Evolutionary conservation across 2,888 invertebrate species (phyloP), one percentile per base, ranked within the genome.

Genomic region (Caenorhabditis becei): DNA sequence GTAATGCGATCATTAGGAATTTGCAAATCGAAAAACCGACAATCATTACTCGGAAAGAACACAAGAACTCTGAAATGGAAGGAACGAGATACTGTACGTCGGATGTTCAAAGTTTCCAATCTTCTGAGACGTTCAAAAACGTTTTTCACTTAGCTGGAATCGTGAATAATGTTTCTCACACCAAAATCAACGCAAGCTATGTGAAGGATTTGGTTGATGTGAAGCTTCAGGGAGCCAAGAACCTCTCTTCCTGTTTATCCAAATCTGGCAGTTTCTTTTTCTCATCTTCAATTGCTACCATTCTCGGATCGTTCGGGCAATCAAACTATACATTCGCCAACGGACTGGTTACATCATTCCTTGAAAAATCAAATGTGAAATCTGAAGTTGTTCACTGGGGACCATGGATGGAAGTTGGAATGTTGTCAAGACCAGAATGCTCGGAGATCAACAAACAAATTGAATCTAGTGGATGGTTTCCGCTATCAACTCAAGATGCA

Each of bases 271-370:
- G 56, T n/a, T 70, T 74, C 23, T 62, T 84, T 11, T 77, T 80
- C 23, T 82, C 89, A 35, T 88, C 89, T 0, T 90, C 90, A 11
- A 75, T 82, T 4, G 88, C 89, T 1, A 78, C 84, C 1, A 53
- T 90, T 53, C 65, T 88, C 2, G 89, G 90, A 53, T 90, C 89
- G 2, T 72, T 77, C 23, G 89, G 89, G 10, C 89, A 89, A 63
- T 65, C 84, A 0, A 89, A 89, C 66, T 89, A 89, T 54, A 83
- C 87, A 0, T 87, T 84, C 69, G 87, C 88, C 2, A 89, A 89
- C 71, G 86, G 87, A 28, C 44, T 81, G 51, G 88, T 88, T 75
- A 74, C 81, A 4, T 81, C 86, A 4, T 51, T 80, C 35, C 65
- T 84, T 14, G 85, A 86, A 69, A 66, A 56, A 18, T 66, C 51